These are phyloP conservation scores for Rhinolophus sinicus DNA, from an alignment of 2,113 vertebrate genomes.

Conservation along the genomic window DNA sequence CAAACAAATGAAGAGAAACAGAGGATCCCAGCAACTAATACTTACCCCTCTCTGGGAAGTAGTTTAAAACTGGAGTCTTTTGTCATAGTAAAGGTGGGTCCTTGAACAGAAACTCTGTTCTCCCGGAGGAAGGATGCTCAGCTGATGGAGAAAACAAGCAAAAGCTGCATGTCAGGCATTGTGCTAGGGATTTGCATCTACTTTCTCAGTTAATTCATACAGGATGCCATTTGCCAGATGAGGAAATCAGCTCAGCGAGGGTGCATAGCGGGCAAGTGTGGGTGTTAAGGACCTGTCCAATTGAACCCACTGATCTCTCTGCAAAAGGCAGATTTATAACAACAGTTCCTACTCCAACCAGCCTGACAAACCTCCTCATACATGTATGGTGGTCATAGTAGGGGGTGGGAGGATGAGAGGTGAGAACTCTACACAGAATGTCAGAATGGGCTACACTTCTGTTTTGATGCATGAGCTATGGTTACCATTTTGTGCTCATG, in stretches of 20 bases:
- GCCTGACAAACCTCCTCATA: background rate
- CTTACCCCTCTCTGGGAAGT: background rate
- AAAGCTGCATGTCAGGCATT: background rate
- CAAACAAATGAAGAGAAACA: conserved; percentile 3
- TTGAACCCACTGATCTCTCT: background rate
- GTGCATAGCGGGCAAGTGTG: background rate
- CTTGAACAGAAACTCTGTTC: background rate
- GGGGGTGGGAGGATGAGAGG: background rate
- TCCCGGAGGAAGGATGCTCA: background rate
- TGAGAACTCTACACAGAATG: background rate
- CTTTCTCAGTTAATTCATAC: background rate
- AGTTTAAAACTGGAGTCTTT: background rate
- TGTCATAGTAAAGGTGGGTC: background rate
- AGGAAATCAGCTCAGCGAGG: conserved; percentile 7
- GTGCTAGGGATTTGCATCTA: background rate
- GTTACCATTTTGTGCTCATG: background rate
- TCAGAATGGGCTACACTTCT: background rate
- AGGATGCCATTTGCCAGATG: background rate
- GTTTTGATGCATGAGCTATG: conserved; percentile 5
- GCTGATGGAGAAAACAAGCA: background rate
- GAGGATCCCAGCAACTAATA: background rate
- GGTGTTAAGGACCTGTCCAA: background rate
- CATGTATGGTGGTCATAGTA: background rate
- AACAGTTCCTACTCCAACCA: background rate
- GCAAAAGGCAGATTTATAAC: background rate